Evolutionary conservation across 1,140 invertebrate genomes (phyloP).

Genomic region (Drosophila neocordata): DNA sequence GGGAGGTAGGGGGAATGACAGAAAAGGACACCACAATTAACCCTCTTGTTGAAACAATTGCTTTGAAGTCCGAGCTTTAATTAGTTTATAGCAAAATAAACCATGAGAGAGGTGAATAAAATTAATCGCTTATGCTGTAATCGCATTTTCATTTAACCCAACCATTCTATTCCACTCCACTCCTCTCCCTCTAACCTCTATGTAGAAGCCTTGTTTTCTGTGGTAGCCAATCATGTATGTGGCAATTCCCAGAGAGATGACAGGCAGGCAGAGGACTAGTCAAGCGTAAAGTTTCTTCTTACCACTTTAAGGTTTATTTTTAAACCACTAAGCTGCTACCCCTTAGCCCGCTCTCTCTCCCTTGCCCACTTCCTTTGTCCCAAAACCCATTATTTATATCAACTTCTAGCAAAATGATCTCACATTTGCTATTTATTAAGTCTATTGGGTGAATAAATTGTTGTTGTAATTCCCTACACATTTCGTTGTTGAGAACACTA

Average conservation of each 20-base stretch:
- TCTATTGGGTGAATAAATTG: no score
- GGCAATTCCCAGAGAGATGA: neutral
- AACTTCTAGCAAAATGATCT: neutral
- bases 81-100: conserved; percentile 63
- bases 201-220: neutral
- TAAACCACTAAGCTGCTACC: conserved; percentile 4
- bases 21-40: conserved; percentile 56
- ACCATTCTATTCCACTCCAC: neutral
- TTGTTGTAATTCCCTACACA: no score
- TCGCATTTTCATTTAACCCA: conserved; percentile 48
- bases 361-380: no score
- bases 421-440: neutral
- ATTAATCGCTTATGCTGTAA: conserved; percentile 75
- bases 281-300: conserved; percentile 9
- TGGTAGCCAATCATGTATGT: conserved; percentile 8
- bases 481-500: no score
- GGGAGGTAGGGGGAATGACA: neutral
- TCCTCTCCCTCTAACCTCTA: neutral
- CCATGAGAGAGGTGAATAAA: conserved; percentile 62
- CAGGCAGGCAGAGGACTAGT: neutral
- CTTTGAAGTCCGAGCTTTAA: conserved; percentile 62
- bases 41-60: conserved; percentile 55
- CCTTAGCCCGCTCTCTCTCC: neutral
- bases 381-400: neutral
- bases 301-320: conserved; percentile 6